Percentiles rank a stretch among this genome's conserved stretches.
phyloP scores from a whole-genome alignment of 2,888 invertebrate genomes.

The Stenodera caucasica region DNA sequence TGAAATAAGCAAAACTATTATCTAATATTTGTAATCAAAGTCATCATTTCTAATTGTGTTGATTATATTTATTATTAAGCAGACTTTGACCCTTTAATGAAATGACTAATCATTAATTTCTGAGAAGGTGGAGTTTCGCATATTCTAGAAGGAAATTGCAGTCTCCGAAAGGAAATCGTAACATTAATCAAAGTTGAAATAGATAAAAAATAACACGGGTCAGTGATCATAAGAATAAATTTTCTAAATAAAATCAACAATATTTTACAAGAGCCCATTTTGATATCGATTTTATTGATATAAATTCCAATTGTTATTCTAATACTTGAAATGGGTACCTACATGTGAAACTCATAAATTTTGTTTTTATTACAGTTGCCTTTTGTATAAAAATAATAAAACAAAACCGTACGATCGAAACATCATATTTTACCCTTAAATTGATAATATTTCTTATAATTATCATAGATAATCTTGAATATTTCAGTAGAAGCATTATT shows the following conservation, averaged over 20 bases:
- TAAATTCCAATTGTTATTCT: too few species aligned
- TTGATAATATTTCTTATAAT: conserved; percentile 57
- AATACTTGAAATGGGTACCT: too few species aligned
- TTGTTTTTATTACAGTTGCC: too few species aligned
- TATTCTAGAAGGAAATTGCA: not conserved
- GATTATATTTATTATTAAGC: not conserved
- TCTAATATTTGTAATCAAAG: not conserved
- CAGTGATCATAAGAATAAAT: too few species aligned
- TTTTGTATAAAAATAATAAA: not conserved
- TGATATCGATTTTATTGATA: too few species aligned
- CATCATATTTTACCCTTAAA: conserved; percentile 59
- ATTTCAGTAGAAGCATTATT: conserved; percentile 56
- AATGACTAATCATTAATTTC: not conserved
- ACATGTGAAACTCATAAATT: too few species aligned
- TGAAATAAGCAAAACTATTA: not conserved
- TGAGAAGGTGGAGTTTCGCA: not conserved
- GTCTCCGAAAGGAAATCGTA: too few species aligned
- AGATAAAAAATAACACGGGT: too few species aligned
- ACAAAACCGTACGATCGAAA: conserved; percentile 26
- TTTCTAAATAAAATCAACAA: too few species aligned
- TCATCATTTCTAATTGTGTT: not conserved
- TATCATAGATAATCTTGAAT: conserved; percentile 55
- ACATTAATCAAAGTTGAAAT: too few species aligned
- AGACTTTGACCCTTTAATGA: not conserved
- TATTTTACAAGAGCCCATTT: too few species aligned